phyloP scores from a whole-genome alignment of 2,113 vertebrate species.

The Coregonus clupeaformis region DNA sequence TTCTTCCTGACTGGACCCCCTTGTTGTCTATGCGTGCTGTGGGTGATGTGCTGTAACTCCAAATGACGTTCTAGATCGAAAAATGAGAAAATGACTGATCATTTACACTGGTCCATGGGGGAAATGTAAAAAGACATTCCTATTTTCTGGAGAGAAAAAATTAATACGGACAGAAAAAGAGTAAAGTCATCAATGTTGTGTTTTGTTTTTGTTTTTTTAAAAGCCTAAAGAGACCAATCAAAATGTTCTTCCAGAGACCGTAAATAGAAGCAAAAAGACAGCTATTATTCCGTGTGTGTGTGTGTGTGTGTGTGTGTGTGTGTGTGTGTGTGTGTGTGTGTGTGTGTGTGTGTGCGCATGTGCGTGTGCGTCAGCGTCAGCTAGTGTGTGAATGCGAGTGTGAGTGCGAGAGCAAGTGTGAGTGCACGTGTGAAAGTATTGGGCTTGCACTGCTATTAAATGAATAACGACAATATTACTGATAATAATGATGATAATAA shows the following conservation, averaged over 20 bases:
- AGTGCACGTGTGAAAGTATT: conserved; percentile 25
- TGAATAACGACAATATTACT: conserved; percentile 22
- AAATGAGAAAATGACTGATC: conserved; percentile 42
- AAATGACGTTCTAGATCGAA: conserved; percentile 51
- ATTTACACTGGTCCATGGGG: conserved; percentile 42
- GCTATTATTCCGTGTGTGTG: no score
- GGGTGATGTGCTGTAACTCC: conserved; percentile 75
- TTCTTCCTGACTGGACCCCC: conserved; percentile 62
- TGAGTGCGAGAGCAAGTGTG: conserved; percentile 13
- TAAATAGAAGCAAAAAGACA: conserved; percentile 55
- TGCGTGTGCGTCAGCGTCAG: rapidly evolving
- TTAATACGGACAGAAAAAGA: conserved; percentile 10
- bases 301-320: no score
- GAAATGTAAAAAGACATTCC: conserved; percentile 34
- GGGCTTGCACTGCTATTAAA: conserved; percentile 28
- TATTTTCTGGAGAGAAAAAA: conserved; percentile 56
- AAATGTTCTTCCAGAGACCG: conserved; percentile 62
- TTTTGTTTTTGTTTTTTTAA: conserved; percentile 36
- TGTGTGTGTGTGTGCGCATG: no score
- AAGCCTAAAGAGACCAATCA: conserved; percentile 50
- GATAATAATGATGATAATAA: conserved; percentile 16
- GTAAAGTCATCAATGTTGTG: conserved; percentile 51
- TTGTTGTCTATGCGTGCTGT: conserved; percentile 73
- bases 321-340: no score
- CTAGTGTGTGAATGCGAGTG: neutral